Evolutionary conservation across 1,140 invertebrate species (phyloP).

Genomic region (Lineus longissimus): DNA sequence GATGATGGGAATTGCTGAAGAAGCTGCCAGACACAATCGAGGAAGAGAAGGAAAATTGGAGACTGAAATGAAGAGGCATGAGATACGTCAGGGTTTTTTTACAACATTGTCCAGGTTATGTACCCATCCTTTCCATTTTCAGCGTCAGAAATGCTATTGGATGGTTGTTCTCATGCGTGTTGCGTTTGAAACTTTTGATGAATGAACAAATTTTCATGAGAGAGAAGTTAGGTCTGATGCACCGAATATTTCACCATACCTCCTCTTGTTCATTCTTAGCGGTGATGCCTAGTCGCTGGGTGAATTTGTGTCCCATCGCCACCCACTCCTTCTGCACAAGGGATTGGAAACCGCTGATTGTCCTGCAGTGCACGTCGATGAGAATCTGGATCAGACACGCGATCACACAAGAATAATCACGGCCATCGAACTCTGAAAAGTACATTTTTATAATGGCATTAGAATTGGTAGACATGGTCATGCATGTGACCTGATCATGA

Average conservation of each 20-base stretch:
- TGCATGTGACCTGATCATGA: neutral
- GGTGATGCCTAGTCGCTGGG: constrained; percentile 66
- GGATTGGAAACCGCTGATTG: constrained; percentile 83
- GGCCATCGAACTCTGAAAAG: constrained; percentile 70
- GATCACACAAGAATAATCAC: constrained; percentile 82
- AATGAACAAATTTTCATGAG: neutral
- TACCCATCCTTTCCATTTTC: neutral
- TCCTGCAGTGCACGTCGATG: constrained; percentile 78
- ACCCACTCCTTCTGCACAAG: constrained; percentile 94
- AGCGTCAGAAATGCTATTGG: neutral
- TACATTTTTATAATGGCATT: neutral
- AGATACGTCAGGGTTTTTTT: neutral
- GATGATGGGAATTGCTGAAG: constrained; percentile 78
- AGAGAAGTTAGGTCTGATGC: neutral
- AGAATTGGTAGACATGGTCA: neutral
- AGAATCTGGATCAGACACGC: constrained; percentile 82
- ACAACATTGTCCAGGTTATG: neutral
- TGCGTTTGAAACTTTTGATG: neutral
- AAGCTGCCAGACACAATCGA: constrained; percentile 92
- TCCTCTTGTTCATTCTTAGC: constrained; percentile 44
- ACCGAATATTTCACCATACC: constrained; percentile 24
- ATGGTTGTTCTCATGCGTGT: neutral
- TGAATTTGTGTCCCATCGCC: constrained; percentile 84
- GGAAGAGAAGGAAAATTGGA: constrained; percentile 82
- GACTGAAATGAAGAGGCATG: constrained; percentile 57